phyloP scores from a whole-genome alignment of 1,140 invertebrate genomes.

The Drosophila lini region DNA sequence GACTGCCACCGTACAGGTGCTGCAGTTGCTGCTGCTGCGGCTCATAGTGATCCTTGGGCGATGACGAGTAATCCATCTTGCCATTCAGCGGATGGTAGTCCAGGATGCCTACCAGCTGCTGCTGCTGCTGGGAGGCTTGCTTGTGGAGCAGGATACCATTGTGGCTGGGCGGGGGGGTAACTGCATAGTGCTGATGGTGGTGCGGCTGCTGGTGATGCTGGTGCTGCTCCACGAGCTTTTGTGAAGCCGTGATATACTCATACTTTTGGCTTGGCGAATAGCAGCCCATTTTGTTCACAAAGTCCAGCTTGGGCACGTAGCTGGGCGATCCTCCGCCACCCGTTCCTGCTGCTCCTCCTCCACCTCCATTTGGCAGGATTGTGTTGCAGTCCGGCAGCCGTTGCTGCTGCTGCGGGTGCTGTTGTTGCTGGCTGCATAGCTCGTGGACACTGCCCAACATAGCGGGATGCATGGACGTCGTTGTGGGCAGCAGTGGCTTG shows the following conservation, averaged over 20 bases:
- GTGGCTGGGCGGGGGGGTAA: slow-evolving; percentile 63
- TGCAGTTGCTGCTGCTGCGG: slow-evolving; percentile 65
- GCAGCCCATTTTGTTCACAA: slow-evolving; percentile 79
- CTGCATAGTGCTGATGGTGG: slow-evolving; percentile 65
- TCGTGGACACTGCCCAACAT: slow-evolving; percentile 87
- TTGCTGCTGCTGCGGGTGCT: slow-evolving; percentile 53
- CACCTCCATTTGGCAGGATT: slow-evolving; percentile 70
- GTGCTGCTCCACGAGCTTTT: slow-evolving; percentile 73
- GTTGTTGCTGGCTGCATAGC: slow-evolving; percentile 66
- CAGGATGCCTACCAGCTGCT: slow-evolving; percentile 69
- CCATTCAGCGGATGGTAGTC: slow-evolving; percentile 76
- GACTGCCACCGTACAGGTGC: slow-evolving; percentile 72
- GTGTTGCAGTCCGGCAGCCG: slow-evolving; percentile 82
- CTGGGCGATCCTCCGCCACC: slow-evolving; percentile 70
- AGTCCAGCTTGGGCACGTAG: slow-evolving; percentile 76
- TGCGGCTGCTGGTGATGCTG: slow-evolving; percentile 56
- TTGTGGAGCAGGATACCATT: slow-evolving; percentile 75
- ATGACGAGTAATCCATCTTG: slow-evolving; percentile 80
- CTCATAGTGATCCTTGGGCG: slow-evolving; percentile 76
- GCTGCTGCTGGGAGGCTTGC: slow-evolving; percentile 58
- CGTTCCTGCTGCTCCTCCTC: slow-evolving; percentile 17
- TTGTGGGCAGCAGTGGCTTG: slow-evolving; percentile 83
- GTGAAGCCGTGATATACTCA: slow-evolving; percentile 74
- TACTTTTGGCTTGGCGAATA: slow-evolving; percentile 83
- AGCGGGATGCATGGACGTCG: slow-evolving; percentile 85